Percentiles rank a stretch among this genome's conserved stretches.
These are phyloP conservation scores for Amphipoea lucens DNA, from an alignment of 2,888 invertebrate genomes.

Conservation along the genomic window DNA sequence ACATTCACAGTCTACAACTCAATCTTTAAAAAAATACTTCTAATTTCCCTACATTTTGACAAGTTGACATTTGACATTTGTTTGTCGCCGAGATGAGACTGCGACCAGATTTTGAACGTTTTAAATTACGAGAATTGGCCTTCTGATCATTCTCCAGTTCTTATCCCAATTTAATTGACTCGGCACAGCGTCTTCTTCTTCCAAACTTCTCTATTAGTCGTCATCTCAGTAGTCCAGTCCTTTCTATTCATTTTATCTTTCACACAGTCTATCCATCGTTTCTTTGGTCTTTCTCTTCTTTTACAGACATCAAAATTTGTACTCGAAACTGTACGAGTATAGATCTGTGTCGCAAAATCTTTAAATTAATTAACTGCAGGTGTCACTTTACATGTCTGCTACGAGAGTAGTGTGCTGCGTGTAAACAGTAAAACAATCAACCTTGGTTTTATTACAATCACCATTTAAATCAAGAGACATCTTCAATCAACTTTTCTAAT, in stretches of 20 bases:
- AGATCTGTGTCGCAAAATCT: no score
- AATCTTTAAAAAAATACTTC: no score
- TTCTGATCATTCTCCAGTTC: background rate
- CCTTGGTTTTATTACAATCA: slow-evolving; percentile 3
- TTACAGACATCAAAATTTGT: background rate
- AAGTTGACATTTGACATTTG: no score
- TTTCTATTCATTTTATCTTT: background rate
- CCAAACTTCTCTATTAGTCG: background rate
- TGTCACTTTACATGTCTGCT: background rate
- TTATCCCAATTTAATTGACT: background rate
- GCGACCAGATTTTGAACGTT: no score
- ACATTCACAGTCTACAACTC: no score
- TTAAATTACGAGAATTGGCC: no score
- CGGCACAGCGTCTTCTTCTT: background rate
- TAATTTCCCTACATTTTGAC: no score
- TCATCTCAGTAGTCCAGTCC: background rate
- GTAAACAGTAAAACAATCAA: background rate
- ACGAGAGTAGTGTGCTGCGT: background rate
- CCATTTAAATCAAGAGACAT: background rate
- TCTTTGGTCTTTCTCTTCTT: background rate
- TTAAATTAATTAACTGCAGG: background rate
- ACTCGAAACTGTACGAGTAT: background rate
- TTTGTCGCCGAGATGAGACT: no score
- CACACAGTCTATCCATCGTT: background rate
- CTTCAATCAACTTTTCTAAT: background rate